Conservation (phyloP, 2,888 invertebrate species). For the Megaustenia siamemsis region DNA sequence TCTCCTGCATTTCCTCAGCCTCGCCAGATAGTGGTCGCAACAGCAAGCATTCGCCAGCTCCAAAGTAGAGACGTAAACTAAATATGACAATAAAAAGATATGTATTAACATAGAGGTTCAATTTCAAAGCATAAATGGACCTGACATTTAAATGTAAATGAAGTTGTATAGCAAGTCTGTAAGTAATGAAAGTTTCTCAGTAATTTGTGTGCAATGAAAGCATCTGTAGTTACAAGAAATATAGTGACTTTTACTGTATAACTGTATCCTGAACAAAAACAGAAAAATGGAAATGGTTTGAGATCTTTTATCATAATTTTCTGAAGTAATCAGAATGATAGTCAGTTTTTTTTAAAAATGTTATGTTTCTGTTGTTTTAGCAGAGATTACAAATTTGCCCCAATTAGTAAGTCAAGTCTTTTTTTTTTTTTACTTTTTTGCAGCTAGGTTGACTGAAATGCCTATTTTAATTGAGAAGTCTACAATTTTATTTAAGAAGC, state of each 20-base stretch:
- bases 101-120: background rate
- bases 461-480: too few relatives aligned
- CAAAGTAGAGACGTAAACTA: slow-evolving; percentile 89
- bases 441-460: too few relatives aligned
- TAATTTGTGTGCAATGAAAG: background rate
- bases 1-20: slow-evolving; percentile 84
- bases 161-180: background rate
- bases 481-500: too few relatives aligned
- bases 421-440: too few relatives aligned
- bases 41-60: slow-evolving; percentile 94
- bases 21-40: slow-evolving; percentile 86
- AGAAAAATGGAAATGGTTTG: too few relatives aligned
- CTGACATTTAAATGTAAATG: background rate
- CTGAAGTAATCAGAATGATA: too few relatives aligned
- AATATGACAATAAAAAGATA: slow-evolving; percentile 51
- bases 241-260: background rate
- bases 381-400: too few relatives aligned
- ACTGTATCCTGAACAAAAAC: too few relatives aligned
- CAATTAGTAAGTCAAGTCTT: too few relatives aligned
- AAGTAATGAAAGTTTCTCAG: background rate
- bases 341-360: too few relatives aligned
- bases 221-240: background rate
- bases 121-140: background rate
- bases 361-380: too few relatives aligned
- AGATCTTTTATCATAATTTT: too few relatives aligned